A percentile compares a stretch with the other conserved stretches of the same genome.
These are phyloP conservation scores for Cosmia pyralina DNA, from an alignment of 2,888 invertebrate genomes.

Conservation along the genomic window DNA sequence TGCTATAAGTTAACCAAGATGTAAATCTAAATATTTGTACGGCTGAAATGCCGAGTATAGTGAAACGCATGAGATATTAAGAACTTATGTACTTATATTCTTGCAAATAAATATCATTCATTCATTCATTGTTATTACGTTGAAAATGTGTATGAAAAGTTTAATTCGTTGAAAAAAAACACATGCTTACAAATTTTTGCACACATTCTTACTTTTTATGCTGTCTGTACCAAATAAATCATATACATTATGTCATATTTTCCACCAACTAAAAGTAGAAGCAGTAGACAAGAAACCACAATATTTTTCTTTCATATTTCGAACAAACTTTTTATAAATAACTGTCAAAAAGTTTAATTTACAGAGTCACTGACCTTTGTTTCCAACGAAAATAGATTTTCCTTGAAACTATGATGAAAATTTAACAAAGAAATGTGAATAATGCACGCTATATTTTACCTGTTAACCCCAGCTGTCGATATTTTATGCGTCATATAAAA, in stretches of 20 bases:
- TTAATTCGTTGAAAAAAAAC: neutral
- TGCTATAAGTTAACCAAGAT: too few species aligned
- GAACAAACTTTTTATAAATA: constrained; percentile 24
- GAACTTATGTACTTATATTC: too few species aligned
- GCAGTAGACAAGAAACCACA: constrained; percentile 1
- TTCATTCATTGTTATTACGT: neutral
- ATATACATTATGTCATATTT: constrained; percentile 10
- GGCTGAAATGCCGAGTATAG: too few species aligned
- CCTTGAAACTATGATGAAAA: constrained; percentile 22
- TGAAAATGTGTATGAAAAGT: neutral
- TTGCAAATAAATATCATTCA: too few species aligned
- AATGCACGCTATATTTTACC: constrained; percentile 43
- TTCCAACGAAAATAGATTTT: constrained; percentile 23
- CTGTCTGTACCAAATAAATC: constrained; percentile 29
- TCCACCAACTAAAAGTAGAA: constrained; percentile 1
- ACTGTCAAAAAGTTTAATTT: constrained; percentile 9
- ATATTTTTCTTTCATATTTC: constrained; percentile 37
- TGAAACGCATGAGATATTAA: too few species aligned
- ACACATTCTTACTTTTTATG: neutral
- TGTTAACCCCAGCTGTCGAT: constrained; percentile 37
- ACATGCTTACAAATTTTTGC: neutral
- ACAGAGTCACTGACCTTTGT: constrained; percentile 37
- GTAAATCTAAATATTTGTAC: too few species aligned
- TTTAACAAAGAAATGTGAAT: constrained; percentile 18
- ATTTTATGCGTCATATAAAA: constrained; percentile 35